Evolutionary conservation across 1,140 invertebrate species (phyloP).

Genomic region (Drosophila funebris): DNA sequence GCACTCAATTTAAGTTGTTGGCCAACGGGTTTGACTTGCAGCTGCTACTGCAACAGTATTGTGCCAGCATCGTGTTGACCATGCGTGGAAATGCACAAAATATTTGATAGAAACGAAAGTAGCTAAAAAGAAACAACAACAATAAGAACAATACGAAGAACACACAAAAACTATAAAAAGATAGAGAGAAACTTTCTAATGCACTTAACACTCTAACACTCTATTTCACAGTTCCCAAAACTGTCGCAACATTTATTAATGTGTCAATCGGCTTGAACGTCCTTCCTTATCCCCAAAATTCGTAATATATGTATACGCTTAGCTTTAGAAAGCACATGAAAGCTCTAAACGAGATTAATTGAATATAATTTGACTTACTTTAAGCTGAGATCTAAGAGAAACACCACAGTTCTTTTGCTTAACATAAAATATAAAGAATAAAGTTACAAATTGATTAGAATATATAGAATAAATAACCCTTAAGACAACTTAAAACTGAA

Average conservation of each 20-base stretch:
- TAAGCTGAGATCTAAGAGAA: too few species aligned
- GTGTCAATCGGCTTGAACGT: constrained; percentile 74
- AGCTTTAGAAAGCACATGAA: neutral
- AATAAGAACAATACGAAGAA: constrained; percentile 23
- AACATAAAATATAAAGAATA: too few species aligned
- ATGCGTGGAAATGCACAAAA: constrained; percentile 71
- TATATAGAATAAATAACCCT: too few species aligned
- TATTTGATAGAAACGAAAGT: constrained; percentile 36
- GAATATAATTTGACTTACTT: too few species aligned
- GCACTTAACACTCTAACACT: constrained; percentile 80
- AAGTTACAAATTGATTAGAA: too few species aligned
- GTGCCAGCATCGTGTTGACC: constrained; percentile 54
- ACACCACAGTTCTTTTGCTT: too few species aligned
- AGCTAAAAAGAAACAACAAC: constrained; percentile 13
- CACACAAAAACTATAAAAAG: constrained; percentile 5
- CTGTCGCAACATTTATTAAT: constrained; percentile 80
- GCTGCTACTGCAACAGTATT: constrained; percentile 24
- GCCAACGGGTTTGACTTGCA: constrained; percentile 28
- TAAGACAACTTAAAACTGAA: too few species aligned
- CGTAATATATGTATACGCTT: neutral
- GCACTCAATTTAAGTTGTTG: constrained; percentile 77
- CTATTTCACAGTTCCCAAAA: constrained; percentile 54
- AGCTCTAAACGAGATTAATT: too few species aligned
- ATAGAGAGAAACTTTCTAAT: constrained; percentile 66
- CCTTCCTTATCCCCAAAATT: neutral